Conservation (phyloP, 2,888 invertebrate species). For the Dicyrtomina minuta region DNA sequence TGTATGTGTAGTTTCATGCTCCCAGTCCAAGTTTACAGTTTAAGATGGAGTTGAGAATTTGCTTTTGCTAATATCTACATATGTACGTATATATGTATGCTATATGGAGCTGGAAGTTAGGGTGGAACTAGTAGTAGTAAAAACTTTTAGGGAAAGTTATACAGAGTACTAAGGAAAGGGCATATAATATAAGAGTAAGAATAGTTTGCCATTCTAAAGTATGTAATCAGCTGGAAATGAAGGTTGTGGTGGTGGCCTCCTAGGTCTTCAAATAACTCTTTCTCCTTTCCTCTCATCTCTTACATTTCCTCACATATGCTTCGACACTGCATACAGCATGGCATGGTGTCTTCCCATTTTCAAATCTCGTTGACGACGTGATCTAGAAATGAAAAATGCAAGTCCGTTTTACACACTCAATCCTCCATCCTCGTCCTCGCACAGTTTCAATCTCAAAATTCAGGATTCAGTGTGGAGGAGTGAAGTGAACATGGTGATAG, state of each 20-base stretch:
- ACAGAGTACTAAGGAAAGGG: too few species aligned
- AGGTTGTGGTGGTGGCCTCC: conserved; percentile 4
- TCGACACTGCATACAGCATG: too few species aligned
- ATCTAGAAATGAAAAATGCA: not conserved
- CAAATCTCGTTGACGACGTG: not conserved
- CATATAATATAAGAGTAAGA: too few species aligned
- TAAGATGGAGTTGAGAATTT: too few species aligned
- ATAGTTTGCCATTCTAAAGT: conserved; percentile 7
- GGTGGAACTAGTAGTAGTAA: not conserved
- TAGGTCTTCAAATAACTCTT: not conserved
- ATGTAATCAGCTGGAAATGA: conserved; percentile 21
- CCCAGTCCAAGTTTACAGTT: too few species aligned
- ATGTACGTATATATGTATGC: too few species aligned
- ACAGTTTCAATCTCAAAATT: not conserved
- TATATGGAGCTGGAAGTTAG: not conserved
- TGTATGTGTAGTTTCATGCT: too few species aligned
- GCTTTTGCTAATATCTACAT: too few species aligned
- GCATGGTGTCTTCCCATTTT: too few species aligned
- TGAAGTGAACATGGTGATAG: too few species aligned
- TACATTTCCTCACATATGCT: not conserved
- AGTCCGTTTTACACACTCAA: not conserved
- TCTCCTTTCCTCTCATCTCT: not conserved
- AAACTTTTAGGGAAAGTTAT: too few species aligned
- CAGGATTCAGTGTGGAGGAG: too few species aligned
- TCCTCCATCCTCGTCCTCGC: not conserved